Conservation (phyloP, 2,888 invertebrate species). For the Eilema depressum region DNA sequence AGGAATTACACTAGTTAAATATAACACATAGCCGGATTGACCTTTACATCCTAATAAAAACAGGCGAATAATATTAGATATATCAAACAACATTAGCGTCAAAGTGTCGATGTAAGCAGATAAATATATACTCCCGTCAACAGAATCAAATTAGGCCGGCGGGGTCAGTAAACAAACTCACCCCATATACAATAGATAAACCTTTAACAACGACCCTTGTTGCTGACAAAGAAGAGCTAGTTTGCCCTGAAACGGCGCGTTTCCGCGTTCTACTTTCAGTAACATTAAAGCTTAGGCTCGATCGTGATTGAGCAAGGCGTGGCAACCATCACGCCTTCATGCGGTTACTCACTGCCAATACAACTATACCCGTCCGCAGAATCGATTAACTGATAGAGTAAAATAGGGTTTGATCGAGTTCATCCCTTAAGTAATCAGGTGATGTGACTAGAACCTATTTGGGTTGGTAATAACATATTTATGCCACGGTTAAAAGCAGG, state of each 20-base stretch:
- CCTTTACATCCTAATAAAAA: constrained; percentile 17
- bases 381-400: constrained; percentile 63
- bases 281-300: constrained; percentile 73
- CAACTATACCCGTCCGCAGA: constrained; percentile 55
- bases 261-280: constrained; percentile 77
- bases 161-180: constrained; percentile 65
- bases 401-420: constrained; percentile 40
- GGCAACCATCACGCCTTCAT: constrained; percentile 70
- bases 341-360: constrained; percentile 67
- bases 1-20: not conserved
- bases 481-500: not conserved
- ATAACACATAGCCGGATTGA: not conserved
- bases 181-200: constrained; percentile 61
- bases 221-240: constrained; percentile 53
- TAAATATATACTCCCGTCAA: constrained; percentile 43
- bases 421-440: constrained; percentile 52
- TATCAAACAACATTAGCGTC: constrained; percentile 19
- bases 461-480: not conserved
- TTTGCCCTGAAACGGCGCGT: constrained; percentile 58
- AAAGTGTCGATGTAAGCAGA: constrained; percentile 3
- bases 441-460: constrained; percentile 21
- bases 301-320: constrained; percentile 80
- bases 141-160: constrained; percentile 65
- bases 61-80: constrained; percentile 7
- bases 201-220: constrained; percentile 45